These are phyloP conservation scores for Xanthorhoe spadicearia DNA, from an alignment of 2,888 invertebrate species.

Conservation along the genomic window DNA sequence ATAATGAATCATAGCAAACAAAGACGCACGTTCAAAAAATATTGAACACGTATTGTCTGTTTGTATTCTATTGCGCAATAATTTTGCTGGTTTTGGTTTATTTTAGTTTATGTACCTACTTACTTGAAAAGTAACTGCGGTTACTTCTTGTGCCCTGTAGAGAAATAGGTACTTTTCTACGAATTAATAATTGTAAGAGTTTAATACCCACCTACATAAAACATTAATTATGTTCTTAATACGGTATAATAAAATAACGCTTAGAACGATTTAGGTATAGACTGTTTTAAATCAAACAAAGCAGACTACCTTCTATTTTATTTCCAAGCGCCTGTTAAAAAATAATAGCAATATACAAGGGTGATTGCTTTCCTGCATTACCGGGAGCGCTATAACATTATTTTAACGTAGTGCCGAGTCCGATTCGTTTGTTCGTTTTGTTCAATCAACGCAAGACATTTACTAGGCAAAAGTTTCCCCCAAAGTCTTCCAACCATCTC, in stretches of 20 bases:
- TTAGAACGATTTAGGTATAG: neutral
- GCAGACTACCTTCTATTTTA: neutral
- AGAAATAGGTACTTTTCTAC: no score
- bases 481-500: no score
- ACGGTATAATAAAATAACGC: no score
- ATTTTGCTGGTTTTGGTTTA: conserved; percentile 16
- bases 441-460: no score
- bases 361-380: conserved; percentile 61
- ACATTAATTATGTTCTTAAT: no score
- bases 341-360: conserved; percentile 41
- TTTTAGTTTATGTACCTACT: neutral
- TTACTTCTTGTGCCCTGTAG: neutral
- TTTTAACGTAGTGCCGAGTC: conserved; percentile 31
- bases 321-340: conserved; percentile 43
- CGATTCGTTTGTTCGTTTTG: neutral
- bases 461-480: no score
- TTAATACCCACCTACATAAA: no score
- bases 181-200: no score
- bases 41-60: conserved; percentile 34
- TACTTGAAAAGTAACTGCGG: neutral
- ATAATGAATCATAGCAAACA: conserved; percentile 42
- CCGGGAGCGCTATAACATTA: conserved; percentile 61
- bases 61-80: conserved; percentile 22
- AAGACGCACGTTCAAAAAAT: conserved; percentile 34
- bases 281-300: neutral